Evolutionary conservation across 2,888 invertebrate genomes (phyloP).

Genomic region (Euphydryas editha): DNA sequence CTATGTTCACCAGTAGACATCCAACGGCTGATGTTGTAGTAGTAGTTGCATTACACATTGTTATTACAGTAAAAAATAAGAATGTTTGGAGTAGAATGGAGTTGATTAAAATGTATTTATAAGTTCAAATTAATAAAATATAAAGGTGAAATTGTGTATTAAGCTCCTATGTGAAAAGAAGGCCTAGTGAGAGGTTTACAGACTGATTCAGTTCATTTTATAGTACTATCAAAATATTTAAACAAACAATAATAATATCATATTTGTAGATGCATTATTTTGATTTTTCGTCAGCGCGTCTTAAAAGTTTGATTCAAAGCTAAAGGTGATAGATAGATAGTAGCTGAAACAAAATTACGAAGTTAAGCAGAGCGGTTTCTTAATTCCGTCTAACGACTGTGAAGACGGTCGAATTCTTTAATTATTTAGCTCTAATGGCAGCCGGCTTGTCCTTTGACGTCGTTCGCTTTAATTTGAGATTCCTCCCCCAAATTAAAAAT

Average conservation of each 20-base stretch:
- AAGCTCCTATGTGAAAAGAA: no score
- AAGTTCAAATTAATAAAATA: no score
- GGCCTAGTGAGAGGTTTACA: no score
- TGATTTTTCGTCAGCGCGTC: constrained; percentile 1
- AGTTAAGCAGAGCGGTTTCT: constrained; percentile 69
- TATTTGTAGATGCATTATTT: not conserved
- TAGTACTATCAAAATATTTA: not conserved
- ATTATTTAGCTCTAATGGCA: constrained; percentile 83
- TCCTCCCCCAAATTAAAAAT: constrained; percentile 83
- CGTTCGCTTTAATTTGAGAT: constrained; percentile 80
- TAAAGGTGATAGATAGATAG: constrained; percentile 30
- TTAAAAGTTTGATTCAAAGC: constrained; percentile 19
- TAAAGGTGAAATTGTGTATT: no score
- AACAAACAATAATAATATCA: not conserved
- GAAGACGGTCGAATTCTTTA: constrained; percentile 81
- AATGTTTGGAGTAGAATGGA: no score
- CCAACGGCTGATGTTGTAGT: no score
- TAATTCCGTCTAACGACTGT: constrained; percentile 75
- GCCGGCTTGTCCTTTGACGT: constrained; percentile 80
- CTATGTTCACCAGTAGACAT: no score
- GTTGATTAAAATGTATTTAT: no score
- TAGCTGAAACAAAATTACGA: constrained; percentile 73
- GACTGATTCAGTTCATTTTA: no score
- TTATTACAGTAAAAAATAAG: no score
- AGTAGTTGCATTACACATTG: no score